phyloP scores from a whole-genome alignment of 2,797 vertebrate genomes.

The Clarias fuscus region DNA sequence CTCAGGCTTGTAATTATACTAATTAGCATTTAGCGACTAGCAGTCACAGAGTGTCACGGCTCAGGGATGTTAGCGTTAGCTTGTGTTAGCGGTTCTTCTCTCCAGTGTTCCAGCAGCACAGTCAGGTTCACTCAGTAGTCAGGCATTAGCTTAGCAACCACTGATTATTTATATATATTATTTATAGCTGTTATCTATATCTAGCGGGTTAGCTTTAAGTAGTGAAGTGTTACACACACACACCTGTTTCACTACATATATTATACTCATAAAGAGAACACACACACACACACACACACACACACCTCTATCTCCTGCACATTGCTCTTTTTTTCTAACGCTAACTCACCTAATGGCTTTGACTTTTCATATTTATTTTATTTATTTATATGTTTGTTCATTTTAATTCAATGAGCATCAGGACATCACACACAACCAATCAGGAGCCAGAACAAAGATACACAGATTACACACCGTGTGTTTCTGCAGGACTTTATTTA shows the following conservation, averaged over 20 bases:
- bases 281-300: not conserved
- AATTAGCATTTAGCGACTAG: not conserved
- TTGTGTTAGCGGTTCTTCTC: not conserved
- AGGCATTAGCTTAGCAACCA: no score
- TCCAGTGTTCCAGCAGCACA: not conserved
- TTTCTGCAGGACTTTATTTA: not conserved
- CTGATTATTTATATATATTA: no score
- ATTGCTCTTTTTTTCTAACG: no score
- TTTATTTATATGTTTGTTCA: no score
- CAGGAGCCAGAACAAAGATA: not conserved
- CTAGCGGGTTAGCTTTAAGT: not conserved
- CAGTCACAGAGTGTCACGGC: not conserved
- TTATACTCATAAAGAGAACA: no score
- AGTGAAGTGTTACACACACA: not conserved
- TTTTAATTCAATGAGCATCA: no score
- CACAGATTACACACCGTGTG: not conserved
- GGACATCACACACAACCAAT: no score
- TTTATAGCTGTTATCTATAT: no score
- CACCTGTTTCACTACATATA: no score
- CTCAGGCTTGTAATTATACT: constrained; percentile 21
- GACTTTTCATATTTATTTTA: no score
- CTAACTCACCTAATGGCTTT: no score
- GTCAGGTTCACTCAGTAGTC: not conserved
- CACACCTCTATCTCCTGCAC: no score
- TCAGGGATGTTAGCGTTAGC: not conserved